A percentile compares a stretch with the other conserved stretches of the same genome.
phyloP scores from a whole-genome alignment of 2,888 invertebrate genomes.

The Cheilosia scutellata region DNA sequence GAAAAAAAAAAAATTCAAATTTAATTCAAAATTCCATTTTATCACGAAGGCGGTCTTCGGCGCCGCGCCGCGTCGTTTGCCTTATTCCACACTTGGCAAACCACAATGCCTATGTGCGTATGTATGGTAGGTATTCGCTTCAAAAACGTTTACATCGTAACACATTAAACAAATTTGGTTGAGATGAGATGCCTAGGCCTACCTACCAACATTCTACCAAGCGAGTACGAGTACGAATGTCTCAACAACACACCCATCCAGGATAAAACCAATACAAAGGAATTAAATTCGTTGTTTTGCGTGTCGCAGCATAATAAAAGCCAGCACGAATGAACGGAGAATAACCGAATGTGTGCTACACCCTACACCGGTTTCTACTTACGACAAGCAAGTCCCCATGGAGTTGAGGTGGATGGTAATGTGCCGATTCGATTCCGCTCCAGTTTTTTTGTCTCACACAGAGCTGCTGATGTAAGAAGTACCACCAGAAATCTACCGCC shows the following conservation, averaged over 20 bases:
- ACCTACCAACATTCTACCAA: constrained; percentile 11
- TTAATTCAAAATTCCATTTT: constrained; percentile 65
- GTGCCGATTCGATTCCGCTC: constrained; percentile 43
- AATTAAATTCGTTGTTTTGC: constrained; percentile 63
- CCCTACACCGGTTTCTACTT: constrained; percentile 52
- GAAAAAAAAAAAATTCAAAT: constrained; percentile 48
- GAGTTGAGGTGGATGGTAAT: constrained; percentile 20
- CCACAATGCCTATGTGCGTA: constrained; percentile 16
- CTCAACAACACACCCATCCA: constrained; percentile 19
- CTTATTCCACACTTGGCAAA: background rate
- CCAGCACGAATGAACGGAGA: constrained; percentile 32
- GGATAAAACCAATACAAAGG: constrained; percentile 61
- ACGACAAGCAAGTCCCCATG: constrained; percentile 1
- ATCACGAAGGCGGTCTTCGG: constrained; percentile 29
- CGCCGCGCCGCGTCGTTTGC: background rate
- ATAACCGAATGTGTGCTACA: constrained; percentile 41
- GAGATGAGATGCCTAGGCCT: constrained; percentile 16
- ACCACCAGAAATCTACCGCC: background rate
- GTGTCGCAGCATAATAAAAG: constrained; percentile 59
- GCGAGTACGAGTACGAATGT: background rate
- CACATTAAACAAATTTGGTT: constrained; percentile 51
- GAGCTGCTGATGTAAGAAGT: constrained; percentile 34
- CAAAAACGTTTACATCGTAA: constrained; percentile 51
- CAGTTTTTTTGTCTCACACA: constrained; percentile 6
- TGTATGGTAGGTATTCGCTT: constrained; percentile 7